Conservation (phyloP, 2,797 vertebrate genomes). For the Aulostomus chinensis region DNA sequence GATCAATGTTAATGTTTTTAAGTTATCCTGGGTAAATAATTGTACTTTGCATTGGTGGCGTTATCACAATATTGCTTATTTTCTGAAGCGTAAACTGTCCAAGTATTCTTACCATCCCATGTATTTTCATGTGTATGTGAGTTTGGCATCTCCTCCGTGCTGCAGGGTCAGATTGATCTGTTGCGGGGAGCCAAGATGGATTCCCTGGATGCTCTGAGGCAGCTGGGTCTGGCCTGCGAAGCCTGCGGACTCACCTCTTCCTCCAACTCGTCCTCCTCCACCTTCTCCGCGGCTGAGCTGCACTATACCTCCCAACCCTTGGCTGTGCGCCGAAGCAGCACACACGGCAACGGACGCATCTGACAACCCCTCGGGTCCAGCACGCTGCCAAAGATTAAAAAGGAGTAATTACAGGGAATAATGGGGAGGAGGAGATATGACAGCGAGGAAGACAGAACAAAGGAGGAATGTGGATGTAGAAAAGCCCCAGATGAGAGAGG, state of each 20-base stretch:
- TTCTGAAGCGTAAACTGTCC: no score
- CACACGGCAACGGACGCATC: conserved; percentile 81
- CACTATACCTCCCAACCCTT: conserved; percentile 71
- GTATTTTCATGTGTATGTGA: background rate
- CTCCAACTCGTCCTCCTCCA: conserved; percentile 63
- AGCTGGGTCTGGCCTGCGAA: conserved; percentile 92
- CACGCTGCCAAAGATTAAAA: conserved; percentile 17
- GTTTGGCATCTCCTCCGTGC: conserved; percentile 10
- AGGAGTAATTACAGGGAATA: conserved; percentile 1
- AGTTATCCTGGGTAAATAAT: no score
- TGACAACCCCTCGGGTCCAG: conserved; percentile 48
- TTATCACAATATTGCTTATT: no score
- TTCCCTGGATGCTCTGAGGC: conserved; percentile 91
- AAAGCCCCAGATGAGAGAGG: conserved; percentile 6
- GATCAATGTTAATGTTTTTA: no score
- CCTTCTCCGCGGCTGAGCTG: conserved; percentile 64
- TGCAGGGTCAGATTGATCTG: conserved; percentile 93
- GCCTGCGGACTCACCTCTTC: conserved; percentile 86
- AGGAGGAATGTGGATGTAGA: background rate
- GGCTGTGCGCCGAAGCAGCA: conserved; percentile 69
- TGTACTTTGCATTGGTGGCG: no score
- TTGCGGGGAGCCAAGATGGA: conserved; percentile 91
- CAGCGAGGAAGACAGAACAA: conserved; percentile 6
- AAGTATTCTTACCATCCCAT: no score
- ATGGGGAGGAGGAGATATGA: conserved; percentile 9